Evolutionary conservation across 2,797 vertebrate genomes (phyloP).

Genomic region (Podarcis siculus): DNA sequence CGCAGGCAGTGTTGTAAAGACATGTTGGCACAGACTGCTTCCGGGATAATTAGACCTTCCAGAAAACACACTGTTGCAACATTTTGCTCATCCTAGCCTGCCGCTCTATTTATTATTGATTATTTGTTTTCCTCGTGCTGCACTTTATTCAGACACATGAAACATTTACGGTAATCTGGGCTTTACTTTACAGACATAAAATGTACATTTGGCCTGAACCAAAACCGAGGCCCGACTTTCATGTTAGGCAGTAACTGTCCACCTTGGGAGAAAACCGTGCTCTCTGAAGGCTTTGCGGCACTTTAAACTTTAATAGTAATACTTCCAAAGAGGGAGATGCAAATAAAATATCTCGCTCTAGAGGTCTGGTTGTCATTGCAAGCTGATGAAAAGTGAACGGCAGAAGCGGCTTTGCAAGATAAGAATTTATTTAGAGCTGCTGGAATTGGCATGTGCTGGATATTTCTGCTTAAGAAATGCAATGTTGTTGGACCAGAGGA

Average conservation of each 20-base stretch:
- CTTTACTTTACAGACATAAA: not conserved
- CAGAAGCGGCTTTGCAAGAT: not conserved
- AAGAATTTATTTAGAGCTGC: not conserved
- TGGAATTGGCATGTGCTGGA: not conserved
- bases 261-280: not conserved
- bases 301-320: conserved; percentile 8
- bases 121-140: not conserved
- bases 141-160: not conserved
- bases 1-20: too few species aligned
- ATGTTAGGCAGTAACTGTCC: conserved; percentile 3
- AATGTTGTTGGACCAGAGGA: not conserved
- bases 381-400: not conserved
- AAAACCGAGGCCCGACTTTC: not conserved
- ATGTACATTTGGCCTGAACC: conserved; percentile 6
- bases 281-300: not conserved
- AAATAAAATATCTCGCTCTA: not conserved
- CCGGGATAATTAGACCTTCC: not conserved
- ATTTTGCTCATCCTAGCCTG: not conserved
- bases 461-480: not conserved
- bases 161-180: not conserved
- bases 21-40: not conserved
- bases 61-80: not conserved
- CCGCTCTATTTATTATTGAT: not conserved
- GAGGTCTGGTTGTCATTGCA: not conserved
- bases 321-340: not conserved